Evolutionary conservation across 1,140 invertebrate genomes (phyloP).

Genomic region (Nebria ingens): DNA sequence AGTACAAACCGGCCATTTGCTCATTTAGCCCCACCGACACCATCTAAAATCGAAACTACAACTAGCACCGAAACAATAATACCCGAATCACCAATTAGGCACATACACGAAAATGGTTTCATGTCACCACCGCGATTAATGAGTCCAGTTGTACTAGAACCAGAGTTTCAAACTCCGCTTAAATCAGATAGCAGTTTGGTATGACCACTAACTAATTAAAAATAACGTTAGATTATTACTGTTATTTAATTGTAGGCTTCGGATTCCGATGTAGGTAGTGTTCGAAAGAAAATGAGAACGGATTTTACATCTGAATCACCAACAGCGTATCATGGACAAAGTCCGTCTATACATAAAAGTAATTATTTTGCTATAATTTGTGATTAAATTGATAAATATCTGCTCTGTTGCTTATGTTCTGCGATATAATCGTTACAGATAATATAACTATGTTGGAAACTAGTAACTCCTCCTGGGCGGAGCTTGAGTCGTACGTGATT

Average conservation of each 20-base stretch:
- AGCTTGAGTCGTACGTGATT: constrained; percentile 79
- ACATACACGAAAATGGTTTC: constrained; percentile 2
- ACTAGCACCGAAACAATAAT: constrained; percentile 8
- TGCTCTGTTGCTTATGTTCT: no score
- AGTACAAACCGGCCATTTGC: constrained; percentile 44
- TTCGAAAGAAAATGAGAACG: constrained; percentile 16
- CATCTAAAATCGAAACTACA: neutral
- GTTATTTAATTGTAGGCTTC: constrained; percentile 6
- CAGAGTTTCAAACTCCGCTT: neutral
- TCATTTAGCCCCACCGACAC: constrained; percentile 38
- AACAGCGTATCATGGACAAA: neutral
- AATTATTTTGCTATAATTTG: constrained; percentile 3
- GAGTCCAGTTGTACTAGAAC: neutral
- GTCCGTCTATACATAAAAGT: neutral
- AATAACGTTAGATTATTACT: neutral
- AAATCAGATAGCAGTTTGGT: neutral
- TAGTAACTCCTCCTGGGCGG: constrained; percentile 80
- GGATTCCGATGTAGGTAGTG: constrained; percentile 15
- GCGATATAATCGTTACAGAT: no score
- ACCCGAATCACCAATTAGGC: constrained; percentile 9
- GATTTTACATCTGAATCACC: constrained; percentile 3
- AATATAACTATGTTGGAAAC: constrained; percentile 29
- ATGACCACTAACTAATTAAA: neutral
- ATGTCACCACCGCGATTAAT: neutral
- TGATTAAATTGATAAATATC: no score